Percentiles rank a stretch among this genome's conserved stretches.
These are phyloP conservation scores for Buphagus erythrorhynchus DNA, from an alignment of 2,797 vertebrate species.

Conservation along the genomic window DNA sequence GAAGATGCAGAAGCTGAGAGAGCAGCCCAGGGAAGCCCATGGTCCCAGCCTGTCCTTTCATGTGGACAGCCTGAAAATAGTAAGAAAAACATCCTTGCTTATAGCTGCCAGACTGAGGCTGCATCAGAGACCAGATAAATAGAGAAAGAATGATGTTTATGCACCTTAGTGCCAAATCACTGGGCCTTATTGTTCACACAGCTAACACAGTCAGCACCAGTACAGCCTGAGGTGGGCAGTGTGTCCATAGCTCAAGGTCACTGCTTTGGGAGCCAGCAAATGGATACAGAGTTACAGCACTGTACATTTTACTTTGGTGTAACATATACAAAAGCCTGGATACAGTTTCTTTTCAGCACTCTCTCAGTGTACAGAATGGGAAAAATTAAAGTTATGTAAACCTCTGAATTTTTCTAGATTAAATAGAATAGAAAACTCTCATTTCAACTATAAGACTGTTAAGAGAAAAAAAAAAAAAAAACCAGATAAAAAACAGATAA, in stretches of 20 bases:
- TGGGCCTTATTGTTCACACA: background rate
- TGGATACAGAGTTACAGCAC: background rate
- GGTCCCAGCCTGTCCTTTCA: background rate
- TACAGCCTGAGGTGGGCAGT: background rate
- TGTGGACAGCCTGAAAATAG: background rate
- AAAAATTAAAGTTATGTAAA: background rate
- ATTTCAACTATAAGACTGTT: background rate
- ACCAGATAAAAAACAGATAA: background rate
- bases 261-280: background rate
- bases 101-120: background rate
- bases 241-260: background rate
- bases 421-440: background rate
- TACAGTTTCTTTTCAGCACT: background rate
- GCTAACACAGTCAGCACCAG: accelerated
- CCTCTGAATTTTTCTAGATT: background rate
- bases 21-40: background rate
- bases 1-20: background rate
- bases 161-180: background rate
- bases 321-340: background rate
- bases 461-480: background rate
- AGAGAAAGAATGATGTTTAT: background rate
- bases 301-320: background rate
- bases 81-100: background rate
- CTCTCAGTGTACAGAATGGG: background rate
- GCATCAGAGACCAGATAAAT: background rate